A percentile compares a stretch with the other conserved stretches of the same genome.
phyloP scores from a whole-genome alignment of 1,140 invertebrate species.

The Stenopsyche tienmushanensis region DNA sequence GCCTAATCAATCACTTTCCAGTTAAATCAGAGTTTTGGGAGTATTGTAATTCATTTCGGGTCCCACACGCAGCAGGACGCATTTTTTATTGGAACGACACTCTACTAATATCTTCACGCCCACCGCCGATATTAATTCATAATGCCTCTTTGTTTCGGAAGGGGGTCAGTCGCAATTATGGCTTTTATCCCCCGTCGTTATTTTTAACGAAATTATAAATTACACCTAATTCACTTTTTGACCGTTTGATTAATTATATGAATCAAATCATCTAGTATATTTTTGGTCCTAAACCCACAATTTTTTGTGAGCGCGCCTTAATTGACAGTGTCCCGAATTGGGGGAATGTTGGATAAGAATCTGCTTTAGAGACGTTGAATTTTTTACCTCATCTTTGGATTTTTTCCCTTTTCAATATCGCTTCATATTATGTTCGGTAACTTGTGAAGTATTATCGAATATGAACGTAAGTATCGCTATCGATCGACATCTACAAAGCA shows the following conservation, averaged over 20 bases:
- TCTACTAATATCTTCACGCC: slow-evolving; percentile 20
- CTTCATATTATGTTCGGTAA: too few species aligned
- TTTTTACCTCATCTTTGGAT: not conserved
- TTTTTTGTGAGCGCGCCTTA: slow-evolving; percentile 5
- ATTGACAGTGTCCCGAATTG: slow-evolving; percentile 1
- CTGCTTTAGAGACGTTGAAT: not conserved
- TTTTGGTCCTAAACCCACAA: not conserved
- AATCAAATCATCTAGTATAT: slow-evolving; percentile 1
- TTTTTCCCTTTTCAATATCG: not conserved
- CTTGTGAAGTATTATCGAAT: too few species aligned
- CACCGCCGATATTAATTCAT: slow-evolving; percentile 16
- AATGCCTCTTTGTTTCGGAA: not conserved
- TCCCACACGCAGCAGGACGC: not conserved
- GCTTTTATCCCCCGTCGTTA: not conserved
- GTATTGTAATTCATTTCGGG: not conserved
- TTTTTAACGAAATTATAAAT: slow-evolving; percentile 23
- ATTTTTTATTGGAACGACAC: not conserved
- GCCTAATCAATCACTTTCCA: slow-evolving; percentile 1
- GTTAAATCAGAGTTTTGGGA: not conserved
- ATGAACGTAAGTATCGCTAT: too few species aligned
- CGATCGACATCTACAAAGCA: too few species aligned
- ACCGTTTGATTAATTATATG: slow-evolving; percentile 33
- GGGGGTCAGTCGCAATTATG: not conserved
- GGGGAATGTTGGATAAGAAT: slow-evolving; percentile 7
- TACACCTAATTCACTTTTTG: slow-evolving; percentile 14